A percentile compares a stretch with the other conserved stretches of the same genome.
Evolutionary conservation across 2,888 invertebrate genomes (phyloP).

Genomic region (Ischnura elegans): DNA sequence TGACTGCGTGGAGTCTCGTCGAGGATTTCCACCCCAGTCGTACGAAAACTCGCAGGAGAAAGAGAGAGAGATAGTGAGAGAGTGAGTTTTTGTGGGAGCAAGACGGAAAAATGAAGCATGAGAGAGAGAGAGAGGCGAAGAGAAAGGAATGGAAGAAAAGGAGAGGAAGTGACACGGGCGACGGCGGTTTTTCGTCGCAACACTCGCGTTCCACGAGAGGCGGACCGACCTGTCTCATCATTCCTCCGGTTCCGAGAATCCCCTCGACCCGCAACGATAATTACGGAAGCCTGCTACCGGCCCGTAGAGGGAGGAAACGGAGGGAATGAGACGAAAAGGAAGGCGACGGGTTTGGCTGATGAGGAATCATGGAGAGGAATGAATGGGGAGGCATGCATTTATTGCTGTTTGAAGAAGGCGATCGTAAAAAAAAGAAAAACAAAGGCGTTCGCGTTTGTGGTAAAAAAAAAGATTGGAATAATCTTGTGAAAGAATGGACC

Average conservation of each 20-base stretch:
- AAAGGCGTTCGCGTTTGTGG: not conserved
- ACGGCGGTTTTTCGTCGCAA: not conserved
- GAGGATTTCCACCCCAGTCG: no score
- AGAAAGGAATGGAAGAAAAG: not conserved
- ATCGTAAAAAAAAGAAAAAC: not conserved
- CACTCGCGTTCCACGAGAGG: conserved; percentile 19
- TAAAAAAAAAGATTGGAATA: not conserved
- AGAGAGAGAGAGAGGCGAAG: not conserved
- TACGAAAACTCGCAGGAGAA: no score
- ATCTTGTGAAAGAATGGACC: not conserved
- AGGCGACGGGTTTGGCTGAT: not conserved
- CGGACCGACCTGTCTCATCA: not conserved
- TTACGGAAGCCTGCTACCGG: conserved; percentile 8
- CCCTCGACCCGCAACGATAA: not conserved
- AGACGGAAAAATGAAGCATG: not conserved
- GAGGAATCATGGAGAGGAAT: not conserved
- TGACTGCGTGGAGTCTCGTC: no score
- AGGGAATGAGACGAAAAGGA: not conserved
- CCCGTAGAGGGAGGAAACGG: not conserved
- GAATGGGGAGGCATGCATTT: not conserved
- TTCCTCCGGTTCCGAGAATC: not conserved
- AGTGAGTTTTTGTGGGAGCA: no score
- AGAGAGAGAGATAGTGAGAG: no score
- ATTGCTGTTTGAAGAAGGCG: not conserved
- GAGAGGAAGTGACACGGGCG: not conserved